phyloP scores from a whole-genome alignment of 2,888 invertebrate genomes.

The Mantis religiosa region DNA sequence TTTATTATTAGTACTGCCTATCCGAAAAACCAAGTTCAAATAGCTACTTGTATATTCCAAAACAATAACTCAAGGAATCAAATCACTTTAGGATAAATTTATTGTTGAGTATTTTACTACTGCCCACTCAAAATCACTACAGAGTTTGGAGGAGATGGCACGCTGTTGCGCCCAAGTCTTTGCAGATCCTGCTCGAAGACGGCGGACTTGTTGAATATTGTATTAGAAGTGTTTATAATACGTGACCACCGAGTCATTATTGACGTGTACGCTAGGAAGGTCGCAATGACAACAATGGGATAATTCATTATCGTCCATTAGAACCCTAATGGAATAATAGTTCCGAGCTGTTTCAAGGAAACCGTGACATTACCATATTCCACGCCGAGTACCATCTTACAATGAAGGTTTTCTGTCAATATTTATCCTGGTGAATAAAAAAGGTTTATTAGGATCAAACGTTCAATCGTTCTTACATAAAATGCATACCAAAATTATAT shows the following conservation, averaged over 20 bases:
- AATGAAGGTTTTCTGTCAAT: neutral
- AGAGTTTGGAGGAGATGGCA: neutral
- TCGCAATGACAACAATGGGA: neutral
- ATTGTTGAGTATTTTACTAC: neutral
- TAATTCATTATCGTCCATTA: neutral
- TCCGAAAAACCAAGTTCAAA: neutral
- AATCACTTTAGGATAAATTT: neutral
- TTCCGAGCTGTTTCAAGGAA: neutral
- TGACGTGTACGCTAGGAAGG: neutral
- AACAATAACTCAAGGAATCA: too few relatives aligned
- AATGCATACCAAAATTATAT: too few relatives aligned
- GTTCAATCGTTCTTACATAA: neutral
- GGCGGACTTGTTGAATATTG: neutral
- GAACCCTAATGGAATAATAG: too few relatives aligned
- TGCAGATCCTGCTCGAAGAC: neutral
- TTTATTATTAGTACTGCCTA: neutral
- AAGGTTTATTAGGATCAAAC: neutral
- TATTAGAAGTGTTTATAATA: neutral
- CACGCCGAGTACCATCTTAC: neutral
- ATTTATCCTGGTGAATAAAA: neutral
- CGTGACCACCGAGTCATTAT: neutral
- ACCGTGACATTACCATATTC: neutral
- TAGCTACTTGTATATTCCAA: too few relatives aligned
- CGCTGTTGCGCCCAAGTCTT: neutral
- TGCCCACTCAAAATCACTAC: too few relatives aligned